These are phyloP conservation scores for Chesias legatella DNA, from an alignment of 2,888 invertebrate species.

Conservation along the genomic window DNA sequence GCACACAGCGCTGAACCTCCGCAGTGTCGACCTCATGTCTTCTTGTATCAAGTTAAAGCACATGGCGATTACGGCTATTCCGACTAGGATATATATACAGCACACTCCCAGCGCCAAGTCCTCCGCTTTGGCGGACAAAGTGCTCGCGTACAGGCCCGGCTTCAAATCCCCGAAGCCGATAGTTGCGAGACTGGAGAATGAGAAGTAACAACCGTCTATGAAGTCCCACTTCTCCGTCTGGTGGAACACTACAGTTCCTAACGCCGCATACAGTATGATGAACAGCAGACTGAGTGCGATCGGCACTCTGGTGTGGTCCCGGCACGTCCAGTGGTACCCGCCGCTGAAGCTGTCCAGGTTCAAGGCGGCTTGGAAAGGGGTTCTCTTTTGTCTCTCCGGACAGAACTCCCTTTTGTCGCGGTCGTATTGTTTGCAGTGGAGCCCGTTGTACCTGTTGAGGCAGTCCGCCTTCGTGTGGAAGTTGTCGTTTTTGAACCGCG, in stretches of 20 bases:
- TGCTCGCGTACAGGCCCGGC: conserved; percentile 81
- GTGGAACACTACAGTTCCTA: conserved; percentile 94
- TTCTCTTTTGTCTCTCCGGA: conserved; percentile 43
- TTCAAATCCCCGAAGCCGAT: conserved; percentile 91
- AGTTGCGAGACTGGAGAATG: conserved; percentile 89
- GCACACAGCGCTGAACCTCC: conserved; percentile 45
- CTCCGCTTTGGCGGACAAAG: conserved; percentile 67
- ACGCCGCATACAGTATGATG: conserved; percentile 91
- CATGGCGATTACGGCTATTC: conserved; percentile 92
- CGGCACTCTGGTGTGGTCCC: conserved; percentile 88
- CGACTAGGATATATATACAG: conserved; percentile 89
- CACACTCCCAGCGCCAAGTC: conserved; percentile 88
- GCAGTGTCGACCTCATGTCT: conserved; percentile 76
- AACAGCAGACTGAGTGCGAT: conserved; percentile 92
- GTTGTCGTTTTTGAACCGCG: conserved; percentile 40
- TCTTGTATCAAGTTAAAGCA: conserved; percentile 93
- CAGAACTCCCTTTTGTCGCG: conserved; percentile 43
- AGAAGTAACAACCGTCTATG: conserved; percentile 91
- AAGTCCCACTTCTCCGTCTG: conserved; percentile 95
- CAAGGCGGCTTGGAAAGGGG: conserved; percentile 70
- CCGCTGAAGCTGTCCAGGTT: conserved; percentile 63
- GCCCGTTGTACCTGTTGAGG: conserved; percentile 36
- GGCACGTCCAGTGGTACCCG: conserved; percentile 66
- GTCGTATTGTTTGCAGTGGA: conserved; percentile 40
- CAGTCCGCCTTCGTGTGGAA: conserved; percentile 50